Evolutionary conservation across 2,888 invertebrate genomes (phyloP).

Genomic region (Parascotia fuliginaria): DNA sequence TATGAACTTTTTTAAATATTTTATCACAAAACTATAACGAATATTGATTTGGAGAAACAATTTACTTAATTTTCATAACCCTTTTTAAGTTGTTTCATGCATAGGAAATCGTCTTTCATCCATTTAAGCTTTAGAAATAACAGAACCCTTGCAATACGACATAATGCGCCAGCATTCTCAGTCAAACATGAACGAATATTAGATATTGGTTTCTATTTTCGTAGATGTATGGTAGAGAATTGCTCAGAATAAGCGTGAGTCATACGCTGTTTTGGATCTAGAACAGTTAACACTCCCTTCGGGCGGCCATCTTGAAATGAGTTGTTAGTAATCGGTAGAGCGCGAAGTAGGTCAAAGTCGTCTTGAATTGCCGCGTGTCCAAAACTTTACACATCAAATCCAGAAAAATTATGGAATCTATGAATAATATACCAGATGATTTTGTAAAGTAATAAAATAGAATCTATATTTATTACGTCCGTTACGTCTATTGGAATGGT

Average conservation of each 20-base stretch:
- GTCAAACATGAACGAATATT: slow-evolving; percentile 6
- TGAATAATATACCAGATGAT: slow-evolving; percentile 3
- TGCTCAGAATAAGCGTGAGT: slow-evolving; percentile 31
- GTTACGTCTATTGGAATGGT: not conserved
- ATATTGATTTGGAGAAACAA: not conserved
- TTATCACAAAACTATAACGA: not conserved
- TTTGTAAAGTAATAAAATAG: not conserved
- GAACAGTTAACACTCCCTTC: slow-evolving; percentile 59
- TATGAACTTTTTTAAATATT: not conserved
- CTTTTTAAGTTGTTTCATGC: not conserved
- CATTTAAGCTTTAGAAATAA: slow-evolving; percentile 7
- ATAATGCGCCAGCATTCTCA: slow-evolving; percentile 31
- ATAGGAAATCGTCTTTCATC: not conserved
- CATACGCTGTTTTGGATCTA: slow-evolving; percentile 46
- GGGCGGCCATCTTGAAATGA: slow-evolving; percentile 66
- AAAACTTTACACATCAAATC: slow-evolving; percentile 50
- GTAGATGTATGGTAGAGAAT: slow-evolving; percentile 37
- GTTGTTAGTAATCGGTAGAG: slow-evolving; percentile 55
- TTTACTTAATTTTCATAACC: not conserved
- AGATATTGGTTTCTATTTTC: slow-evolving; percentile 35
- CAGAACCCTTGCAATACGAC: slow-evolving; percentile 16
- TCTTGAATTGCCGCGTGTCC: slow-evolving; percentile 57
- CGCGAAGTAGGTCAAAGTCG: slow-evolving; percentile 76
- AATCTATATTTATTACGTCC: not conserved
- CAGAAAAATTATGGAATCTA: slow-evolving; percentile 30